A percentile compares a stretch with the other conserved stretches of the same genome.
These are phyloP conservation scores for Nowickia ferox DNA, from an alignment of 2,888 invertebrate genomes.

Conservation along the genomic window DNA sequence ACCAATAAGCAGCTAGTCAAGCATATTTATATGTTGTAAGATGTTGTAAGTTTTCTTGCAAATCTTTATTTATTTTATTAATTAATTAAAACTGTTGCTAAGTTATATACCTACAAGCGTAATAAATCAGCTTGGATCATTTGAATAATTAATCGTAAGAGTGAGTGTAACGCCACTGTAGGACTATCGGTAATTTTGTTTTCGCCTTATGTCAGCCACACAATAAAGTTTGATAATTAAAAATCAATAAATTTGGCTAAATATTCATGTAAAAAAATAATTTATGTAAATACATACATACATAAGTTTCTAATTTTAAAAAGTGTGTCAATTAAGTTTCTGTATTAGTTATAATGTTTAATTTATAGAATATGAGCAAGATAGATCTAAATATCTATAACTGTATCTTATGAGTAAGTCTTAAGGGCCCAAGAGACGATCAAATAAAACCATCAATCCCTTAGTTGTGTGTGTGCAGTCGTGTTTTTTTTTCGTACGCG, in stretches of 20 bases:
- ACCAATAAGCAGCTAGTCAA: neutral
- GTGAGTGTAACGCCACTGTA: neutral
- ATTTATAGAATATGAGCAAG: too few species aligned
- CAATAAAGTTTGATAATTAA: neutral
- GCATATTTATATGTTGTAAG: constrained; percentile 63
- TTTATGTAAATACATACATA: neutral
- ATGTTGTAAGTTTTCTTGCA: constrained; percentile 41
- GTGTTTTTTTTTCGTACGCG: too few species aligned
- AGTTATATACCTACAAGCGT: constrained; percentile 10
- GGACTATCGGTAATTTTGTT: constrained; percentile 1
- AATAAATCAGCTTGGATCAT: neutral
- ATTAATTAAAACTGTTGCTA: constrained; percentile 23
- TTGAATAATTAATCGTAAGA: constrained; percentile 33
- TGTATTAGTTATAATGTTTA: too few species aligned
- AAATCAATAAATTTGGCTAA: neutral
- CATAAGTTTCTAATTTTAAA: neutral
- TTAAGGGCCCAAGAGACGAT: too few species aligned
- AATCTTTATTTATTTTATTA: constrained; percentile 27
- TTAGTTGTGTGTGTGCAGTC: too few species aligned
- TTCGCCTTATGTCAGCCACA: neutral
- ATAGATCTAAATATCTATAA: too few species aligned
- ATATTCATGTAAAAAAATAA: neutral
- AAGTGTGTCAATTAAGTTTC: too few species aligned
- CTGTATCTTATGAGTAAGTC: too few species aligned
- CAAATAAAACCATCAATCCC: too few species aligned